Evolutionary conservation across 2,113 vertebrate genomes (phyloP).

Genomic region (Podarcis raffonei): DNA sequence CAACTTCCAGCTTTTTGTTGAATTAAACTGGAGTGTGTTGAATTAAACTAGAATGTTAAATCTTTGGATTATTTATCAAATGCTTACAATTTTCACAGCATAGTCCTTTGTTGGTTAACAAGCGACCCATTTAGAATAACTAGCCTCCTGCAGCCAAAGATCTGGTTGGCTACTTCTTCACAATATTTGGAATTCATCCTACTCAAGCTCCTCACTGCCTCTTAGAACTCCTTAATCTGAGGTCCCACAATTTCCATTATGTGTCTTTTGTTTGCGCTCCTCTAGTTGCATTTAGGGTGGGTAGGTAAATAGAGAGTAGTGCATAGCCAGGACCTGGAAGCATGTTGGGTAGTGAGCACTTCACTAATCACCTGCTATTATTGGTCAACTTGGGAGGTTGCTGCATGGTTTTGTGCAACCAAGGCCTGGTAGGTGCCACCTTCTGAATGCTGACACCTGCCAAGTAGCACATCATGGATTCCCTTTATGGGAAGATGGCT

Average conservation of each 20-base stretch:
- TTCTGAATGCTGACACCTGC: too few species aligned
- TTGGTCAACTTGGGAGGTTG: too few species aligned
- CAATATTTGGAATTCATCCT: not conserved
- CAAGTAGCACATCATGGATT: too few species aligned
- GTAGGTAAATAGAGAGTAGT: too few species aligned
- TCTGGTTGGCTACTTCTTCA: not conserved
- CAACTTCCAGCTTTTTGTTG: not conserved
- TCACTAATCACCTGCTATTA: too few species aligned
- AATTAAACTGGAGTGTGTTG: not conserved
- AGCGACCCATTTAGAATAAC: not conserved
- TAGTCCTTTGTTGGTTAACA: not conserved
- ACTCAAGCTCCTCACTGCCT: not conserved
- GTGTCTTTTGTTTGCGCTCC: not conserved
- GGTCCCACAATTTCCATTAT: not conserved
- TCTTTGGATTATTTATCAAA: not conserved
- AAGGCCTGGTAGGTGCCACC: too few species aligned
- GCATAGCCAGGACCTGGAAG: too few species aligned
- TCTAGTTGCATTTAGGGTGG: too few species aligned
- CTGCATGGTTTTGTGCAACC: too few species aligned
- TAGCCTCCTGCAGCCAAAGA: not conserved
- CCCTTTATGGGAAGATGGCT: too few species aligned
- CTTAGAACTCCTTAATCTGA: not conserved
- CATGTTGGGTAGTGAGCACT: too few species aligned
- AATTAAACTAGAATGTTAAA: not conserved
- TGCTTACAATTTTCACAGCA: not conserved